Evolutionary conservation across 2,797 vertebrate species (phyloP).

Genomic region (Phrynocephalus forsythii): DNA sequence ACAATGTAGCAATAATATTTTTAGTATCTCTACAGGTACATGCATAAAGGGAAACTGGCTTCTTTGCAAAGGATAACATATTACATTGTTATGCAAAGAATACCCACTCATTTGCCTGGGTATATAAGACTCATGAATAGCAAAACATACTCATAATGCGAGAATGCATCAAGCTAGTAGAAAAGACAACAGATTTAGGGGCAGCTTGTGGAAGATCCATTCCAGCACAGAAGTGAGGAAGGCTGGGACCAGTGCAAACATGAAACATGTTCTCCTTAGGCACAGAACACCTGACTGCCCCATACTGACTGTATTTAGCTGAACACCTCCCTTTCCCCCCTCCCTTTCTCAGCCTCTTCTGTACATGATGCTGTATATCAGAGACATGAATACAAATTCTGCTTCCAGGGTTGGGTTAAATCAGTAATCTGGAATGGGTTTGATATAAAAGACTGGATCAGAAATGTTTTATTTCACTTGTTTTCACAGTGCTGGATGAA

Average conservation of each 20-base stretch:
- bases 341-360: background rate
- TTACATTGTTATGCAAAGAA: slow-evolving; percentile 34
- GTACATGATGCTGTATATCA: too few relatives aligned
- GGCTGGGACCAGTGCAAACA: background rate
- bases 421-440: too few relatives aligned
- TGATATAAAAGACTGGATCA: too few relatives aligned
- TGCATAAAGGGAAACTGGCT: slow-evolving; percentile 51
- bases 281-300: too few relatives aligned
- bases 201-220: background rate
- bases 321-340: too few relatives aligned
- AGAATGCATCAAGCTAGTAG: background rate
- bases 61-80: slow-evolving; percentile 46
- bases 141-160: slow-evolving; percentile 62
- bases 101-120: slow-evolving; percentile 46
- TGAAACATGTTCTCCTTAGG: background rate
- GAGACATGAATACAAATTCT: too few relatives aligned
- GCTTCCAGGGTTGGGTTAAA: too few relatives aligned
- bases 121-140: background rate
- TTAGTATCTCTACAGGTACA: slow-evolving; percentile 44
- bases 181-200: background rate
- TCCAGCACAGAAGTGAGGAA: background rate
- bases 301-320: background rate
- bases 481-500: too few relatives aligned
- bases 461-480: too few relatives aligned
- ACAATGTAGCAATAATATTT: slow-evolving; percentile 36